phyloP scores from a whole-genome alignment of 2,888 invertebrate species.

The Pseudococcus jackbeardsleyi region DNA sequence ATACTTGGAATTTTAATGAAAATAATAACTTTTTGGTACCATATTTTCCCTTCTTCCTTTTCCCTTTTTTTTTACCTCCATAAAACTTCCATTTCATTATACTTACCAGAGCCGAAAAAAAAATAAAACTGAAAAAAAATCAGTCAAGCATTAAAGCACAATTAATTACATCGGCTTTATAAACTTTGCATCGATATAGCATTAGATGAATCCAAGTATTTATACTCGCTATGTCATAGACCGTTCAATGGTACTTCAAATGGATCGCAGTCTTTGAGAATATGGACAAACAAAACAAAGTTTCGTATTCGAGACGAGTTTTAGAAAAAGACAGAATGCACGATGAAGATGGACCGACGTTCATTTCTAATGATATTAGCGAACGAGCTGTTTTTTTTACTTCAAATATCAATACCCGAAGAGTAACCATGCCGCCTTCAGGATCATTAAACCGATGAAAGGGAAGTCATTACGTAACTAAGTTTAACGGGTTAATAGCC shows the following conservation, averaged over 20 bases:
- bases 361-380: slow-evolving; percentile 44
- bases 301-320: slow-evolving; percentile 3
- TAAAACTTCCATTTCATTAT: no score
- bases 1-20: no score
- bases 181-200: no score
- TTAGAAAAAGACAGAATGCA: neutral
- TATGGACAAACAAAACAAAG: slow-evolving; percentile 45
- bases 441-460: slow-evolving; percentile 54
- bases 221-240: slow-evolving; percentile 26
- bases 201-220: neutral
- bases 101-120: no score
- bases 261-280: neutral
- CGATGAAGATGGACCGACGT: neutral
- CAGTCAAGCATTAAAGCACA: neutral
- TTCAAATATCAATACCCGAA: slow-evolving; percentile 26
- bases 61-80: no score
- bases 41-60: no score
- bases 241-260: slow-evolving; percentile 52
- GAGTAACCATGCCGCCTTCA: neutral
- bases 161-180: neutral
- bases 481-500: slow-evolving; percentile 50
- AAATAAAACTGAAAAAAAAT: no score
- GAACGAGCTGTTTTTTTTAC: slow-evolving; percentile 4
- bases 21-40: no score
- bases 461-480: slow-evolving; percentile 54